These are phyloP conservation scores for Scolanthus callimorphus DNA, from an alignment of 92 coral and sea anemone species.

Conservation along the genomic window DNA sequence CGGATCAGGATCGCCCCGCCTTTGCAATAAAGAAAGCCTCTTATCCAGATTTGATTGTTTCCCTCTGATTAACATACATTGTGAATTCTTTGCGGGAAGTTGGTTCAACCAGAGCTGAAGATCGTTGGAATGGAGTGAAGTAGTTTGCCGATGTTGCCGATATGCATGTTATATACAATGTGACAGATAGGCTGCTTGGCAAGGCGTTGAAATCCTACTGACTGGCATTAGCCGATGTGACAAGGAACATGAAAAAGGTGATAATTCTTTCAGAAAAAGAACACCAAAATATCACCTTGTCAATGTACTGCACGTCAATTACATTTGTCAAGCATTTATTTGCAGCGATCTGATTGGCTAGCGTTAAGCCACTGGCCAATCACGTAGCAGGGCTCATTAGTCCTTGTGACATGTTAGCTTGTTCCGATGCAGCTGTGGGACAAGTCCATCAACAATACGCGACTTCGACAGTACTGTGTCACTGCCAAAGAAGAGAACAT, in stretches of 20 bases:
- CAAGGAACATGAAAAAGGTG: slow-evolving; percentile 97
- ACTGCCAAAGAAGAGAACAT: slow-evolving; percentile 19
- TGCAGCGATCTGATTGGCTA: slow-evolving; percentile 67
- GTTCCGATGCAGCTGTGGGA: slow-evolving; percentile 93
- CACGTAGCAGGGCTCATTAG: slow-evolving; percentile 72
- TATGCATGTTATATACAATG: slow-evolving; percentile 44
- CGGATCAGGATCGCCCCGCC: too few relatives aligned
- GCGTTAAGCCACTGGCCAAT: slow-evolving; percentile 65
- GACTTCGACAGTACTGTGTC: slow-evolving; percentile 47
- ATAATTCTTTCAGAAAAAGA: slow-evolving; percentile 96
- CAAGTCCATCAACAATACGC: slow-evolving; percentile 79
- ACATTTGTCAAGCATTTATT: slow-evolving; percentile 75
- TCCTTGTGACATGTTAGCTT: slow-evolving; percentile 81
- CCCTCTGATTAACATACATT: too few relatives aligned
- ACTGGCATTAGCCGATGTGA: slow-evolving; percentile 76
- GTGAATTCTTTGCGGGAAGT: too few relatives aligned
- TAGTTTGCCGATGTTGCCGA: too few relatives aligned
- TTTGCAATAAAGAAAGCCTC: too few relatives aligned
- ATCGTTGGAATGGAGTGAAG: too few relatives aligned
- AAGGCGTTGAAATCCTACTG: slow-evolving; percentile 79
- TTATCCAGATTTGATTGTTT: too few relatives aligned
- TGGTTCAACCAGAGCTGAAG: too few relatives aligned
- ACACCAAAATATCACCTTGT: slow-evolving; percentile 95
- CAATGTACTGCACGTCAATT: slow-evolving; percentile 95
- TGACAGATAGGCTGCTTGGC: slow-evolving; percentile 57